Percentiles rank a stretch among this genome's conserved stretches.
Evolutionary conservation across 1,140 invertebrate species (phyloP).

Genomic region (Brachionus sp.): DNA sequence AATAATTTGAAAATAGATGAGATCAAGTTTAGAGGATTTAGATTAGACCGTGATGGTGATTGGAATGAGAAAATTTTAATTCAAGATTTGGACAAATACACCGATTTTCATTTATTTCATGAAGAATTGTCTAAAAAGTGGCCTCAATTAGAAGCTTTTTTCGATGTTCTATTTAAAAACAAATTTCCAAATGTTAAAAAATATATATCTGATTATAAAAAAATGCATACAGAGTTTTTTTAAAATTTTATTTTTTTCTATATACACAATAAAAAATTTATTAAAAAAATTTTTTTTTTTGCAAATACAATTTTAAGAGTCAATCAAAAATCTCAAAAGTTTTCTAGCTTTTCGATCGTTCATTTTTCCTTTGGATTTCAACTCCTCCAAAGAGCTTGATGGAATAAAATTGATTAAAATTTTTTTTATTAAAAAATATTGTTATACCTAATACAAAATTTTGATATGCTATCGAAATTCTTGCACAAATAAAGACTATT

Average conservation of each 20-base stretch:
- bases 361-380: slow-evolving; percentile 40
- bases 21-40: neutral
- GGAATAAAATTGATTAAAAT: neutral
- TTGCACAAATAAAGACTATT: slow-evolving; percentile 10
- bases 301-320: neutral
- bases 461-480: neutral
- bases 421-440: neutral
- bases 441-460: slow-evolving; percentile 28
- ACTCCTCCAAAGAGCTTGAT: slow-evolving; percentile 11
- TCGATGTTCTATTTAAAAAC: neutral
- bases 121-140: neutral
- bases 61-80: neutral
- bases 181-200: neutral
- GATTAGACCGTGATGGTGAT: neutral
- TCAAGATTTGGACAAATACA: neutral
- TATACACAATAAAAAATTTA: neutral
- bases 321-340: slow-evolving; percentile 35
- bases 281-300: neutral
- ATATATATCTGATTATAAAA: slow-evolving; percentile 3
- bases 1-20: neutral
- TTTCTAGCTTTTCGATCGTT: slow-evolving; percentile 42
- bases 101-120: slow-evolving; percentile 25
- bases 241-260: slow-evolving; percentile 11
- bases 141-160: neutral
- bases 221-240: neutral